Conservation (phyloP, 2,113 vertebrate species). For the sheep (Ovis aries) region ARS-UI_Ramb_v3.0 NC_056068.1:44150001-44150500, state of each 20-base stretch:
- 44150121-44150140: neutral
- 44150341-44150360: neutral
- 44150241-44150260: neutral
- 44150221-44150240: neutral
- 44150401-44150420: neutral
- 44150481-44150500: neutral
- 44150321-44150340: neutral
- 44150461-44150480: neutral
- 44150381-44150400: neutral
- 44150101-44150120: neutral
- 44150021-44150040: neutral
- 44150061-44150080: neutral
- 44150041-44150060: neutral
- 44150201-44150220: neutral
- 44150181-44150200: neutral
- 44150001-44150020: neutral
- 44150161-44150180: neutral
- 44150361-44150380: neutral
- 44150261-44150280: rapidly evolving
- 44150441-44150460: neutral
- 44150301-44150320: neutral
- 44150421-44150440: neutral
- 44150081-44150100: neutral
- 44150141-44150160: neutral
- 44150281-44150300: neutral